These are phyloP conservation scores for Amorpha juglandis DNA, from an alignment of 2,888 invertebrate species.

Conservation along the genomic window DNA sequence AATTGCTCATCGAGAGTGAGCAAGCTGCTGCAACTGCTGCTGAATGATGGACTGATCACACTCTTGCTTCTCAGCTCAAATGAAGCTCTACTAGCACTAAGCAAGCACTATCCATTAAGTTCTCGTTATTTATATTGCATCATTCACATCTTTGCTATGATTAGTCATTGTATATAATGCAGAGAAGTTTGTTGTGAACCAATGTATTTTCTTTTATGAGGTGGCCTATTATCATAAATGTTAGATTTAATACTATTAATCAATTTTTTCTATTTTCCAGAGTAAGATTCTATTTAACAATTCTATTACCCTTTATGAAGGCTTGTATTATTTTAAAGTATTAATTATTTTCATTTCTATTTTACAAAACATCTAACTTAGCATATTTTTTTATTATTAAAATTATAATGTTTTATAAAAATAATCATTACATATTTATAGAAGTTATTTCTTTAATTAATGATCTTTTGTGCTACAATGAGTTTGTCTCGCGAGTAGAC, in stretches of 20 bases:
- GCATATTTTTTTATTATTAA: constrained; percentile 31
- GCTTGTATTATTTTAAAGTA: constrained; percentile 80
- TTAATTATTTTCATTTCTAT: constrained; percentile 65
- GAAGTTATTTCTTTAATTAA: not conserved
- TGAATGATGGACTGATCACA: constrained; percentile 64
- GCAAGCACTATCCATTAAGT: constrained; percentile 74
- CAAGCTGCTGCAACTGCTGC: constrained; percentile 64
- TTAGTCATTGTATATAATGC: constrained; percentile 78
- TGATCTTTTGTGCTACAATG: not conserved
- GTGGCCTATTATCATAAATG: constrained; percentile 74
- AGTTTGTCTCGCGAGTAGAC: not conserved
- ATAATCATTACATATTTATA: not conserved
- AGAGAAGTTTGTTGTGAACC: constrained; percentile 72
- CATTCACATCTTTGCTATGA: constrained; percentile 70
- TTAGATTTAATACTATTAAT: constrained; percentile 59
- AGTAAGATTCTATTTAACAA: constrained; percentile 75
- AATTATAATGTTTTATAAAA: constrained; percentile 31
- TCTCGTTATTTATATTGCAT: constrained; percentile 74
- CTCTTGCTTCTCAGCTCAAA: constrained; percentile 77
- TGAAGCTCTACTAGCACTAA: constrained; percentile 74
- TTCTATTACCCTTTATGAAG: constrained; percentile 57
- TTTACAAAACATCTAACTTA: constrained; percentile 41
- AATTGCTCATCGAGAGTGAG: constrained; percentile 75
- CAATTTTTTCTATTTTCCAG: constrained; percentile 68
- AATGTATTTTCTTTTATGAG: constrained; percentile 64